Percentiles rank a stretch among this genome's conserved stretches.
Evolutionary conservation across 2,113 vertebrate species (phyloP).

Genomic region (Thunnus thynnus): DNA sequence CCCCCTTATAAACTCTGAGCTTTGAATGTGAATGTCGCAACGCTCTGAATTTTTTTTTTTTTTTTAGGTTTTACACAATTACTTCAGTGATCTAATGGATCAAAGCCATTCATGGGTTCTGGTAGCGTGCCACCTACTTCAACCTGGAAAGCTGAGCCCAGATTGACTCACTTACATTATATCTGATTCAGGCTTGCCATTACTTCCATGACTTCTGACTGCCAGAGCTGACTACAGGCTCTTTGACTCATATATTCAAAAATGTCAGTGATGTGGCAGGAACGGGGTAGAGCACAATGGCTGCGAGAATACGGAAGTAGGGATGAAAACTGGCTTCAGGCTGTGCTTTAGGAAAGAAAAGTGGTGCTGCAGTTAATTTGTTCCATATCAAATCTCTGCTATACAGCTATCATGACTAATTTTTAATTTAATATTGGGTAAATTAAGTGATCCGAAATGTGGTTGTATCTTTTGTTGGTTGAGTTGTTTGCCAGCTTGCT

Average conservation of each 20-base stretch:
- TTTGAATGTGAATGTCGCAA: neutral
- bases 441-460: neutral
- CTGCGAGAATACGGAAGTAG: constrained; percentile 22
- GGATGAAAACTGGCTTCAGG: constrained; percentile 52
- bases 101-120: constrained; percentile 35
- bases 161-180: constrained; percentile 44
- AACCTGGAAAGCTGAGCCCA: constrained; percentile 30
- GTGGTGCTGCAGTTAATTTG: constrained; percentile 15
- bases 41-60: neutral
- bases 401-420: constrained; percentile 1
- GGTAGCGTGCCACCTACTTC: constrained; percentile 16
- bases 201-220: constrained; percentile 44
- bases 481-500: too few relatives aligned
- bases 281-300: constrained; percentile 55
- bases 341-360: constrained; percentile 53
- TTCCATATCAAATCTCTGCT: constrained; percentile 23
- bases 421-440: neutral
- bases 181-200: constrained; percentile 46
- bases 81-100: constrained; percentile 35
- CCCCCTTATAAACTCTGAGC: constrained; percentile 1
- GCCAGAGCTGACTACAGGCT: constrained; percentile 53
- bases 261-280: constrained; percentile 56
- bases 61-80: constrained; percentile 23
- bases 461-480: neutral
- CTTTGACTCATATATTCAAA: constrained; percentile 55